These are phyloP conservation scores for Crenichthys baileyi DNA, from an alignment of 2,797 vertebrate species.

Conservation along the genomic window DNA sequence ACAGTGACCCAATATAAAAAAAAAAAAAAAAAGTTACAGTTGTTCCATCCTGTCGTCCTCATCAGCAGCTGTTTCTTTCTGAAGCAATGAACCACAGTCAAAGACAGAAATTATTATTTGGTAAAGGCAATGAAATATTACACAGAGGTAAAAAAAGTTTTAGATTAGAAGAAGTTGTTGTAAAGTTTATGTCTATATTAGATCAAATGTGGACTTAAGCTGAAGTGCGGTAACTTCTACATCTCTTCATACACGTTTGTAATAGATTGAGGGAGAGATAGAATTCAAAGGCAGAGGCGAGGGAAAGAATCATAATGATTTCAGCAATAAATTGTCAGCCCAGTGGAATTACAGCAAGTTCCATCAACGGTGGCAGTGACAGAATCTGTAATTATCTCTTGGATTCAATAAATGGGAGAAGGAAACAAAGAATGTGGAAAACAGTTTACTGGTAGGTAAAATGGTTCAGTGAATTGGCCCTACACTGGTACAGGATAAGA, in stretches of 20 bases:
- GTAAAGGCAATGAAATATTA: conserved; percentile 57
- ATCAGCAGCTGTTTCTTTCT: not conserved
- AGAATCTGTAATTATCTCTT: conserved; percentile 67
- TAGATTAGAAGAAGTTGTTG: conserved; percentile 45
- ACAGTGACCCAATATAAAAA: not conserved
- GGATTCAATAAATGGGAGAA: conserved; percentile 66
- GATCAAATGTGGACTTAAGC: conserved; percentile 53
- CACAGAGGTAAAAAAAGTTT: conserved; percentile 50
- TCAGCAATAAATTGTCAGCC: conserved; percentile 59
- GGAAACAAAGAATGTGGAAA: conserved; percentile 69
- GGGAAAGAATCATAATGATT: conserved; percentile 58
- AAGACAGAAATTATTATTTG: conserved; percentile 60
- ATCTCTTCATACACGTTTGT: conserved; percentile 38
- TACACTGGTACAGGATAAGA: conserved; percentile 65
- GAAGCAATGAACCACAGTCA: conserved; percentile 9
- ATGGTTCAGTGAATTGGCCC: conserved; percentile 64
- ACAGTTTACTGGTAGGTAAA: conserved; percentile 64
- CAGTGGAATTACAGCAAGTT: conserved; percentile 46
- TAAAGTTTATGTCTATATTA: conserved; percentile 56
- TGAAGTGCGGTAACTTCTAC: conserved; percentile 33
- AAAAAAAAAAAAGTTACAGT: not conserved
- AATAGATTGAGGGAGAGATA: conserved; percentile 39
- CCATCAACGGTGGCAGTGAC: conserved; percentile 31
- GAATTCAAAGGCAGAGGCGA: conserved; percentile 39
- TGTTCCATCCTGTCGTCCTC: not conserved